These are phyloP conservation scores for Lymantria dispar DNA, from an alignment of 2,888 invertebrate genomes.

Conservation along the genomic window DNA sequence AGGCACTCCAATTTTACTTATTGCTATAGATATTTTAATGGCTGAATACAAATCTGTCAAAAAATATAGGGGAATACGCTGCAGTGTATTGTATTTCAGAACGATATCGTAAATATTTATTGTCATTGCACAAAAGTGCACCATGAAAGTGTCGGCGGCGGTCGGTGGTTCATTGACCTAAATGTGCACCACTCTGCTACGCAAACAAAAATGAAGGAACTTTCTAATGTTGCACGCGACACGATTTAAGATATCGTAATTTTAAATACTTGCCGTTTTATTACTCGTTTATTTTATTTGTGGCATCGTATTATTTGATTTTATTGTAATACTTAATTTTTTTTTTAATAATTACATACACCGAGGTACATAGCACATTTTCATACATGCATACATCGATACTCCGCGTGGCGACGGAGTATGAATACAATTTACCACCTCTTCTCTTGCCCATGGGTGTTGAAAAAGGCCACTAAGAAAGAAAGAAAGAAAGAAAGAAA, in stretches of 20 bases:
- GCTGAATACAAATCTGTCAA: no score
- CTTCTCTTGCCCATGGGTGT: no score
- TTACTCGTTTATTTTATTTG: neutral
- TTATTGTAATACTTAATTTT: neutral
- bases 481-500: no score
- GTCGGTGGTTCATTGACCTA: slow-evolving; percentile 62
- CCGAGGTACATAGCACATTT: no score
- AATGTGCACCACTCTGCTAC: slow-evolving; percentile 63
- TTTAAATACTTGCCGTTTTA: slow-evolving; percentile 7
- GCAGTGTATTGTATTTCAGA: no score
- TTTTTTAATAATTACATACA: neutral
- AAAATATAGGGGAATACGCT: no score
- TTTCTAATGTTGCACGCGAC: slow-evolving; percentile 73
- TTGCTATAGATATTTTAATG: no score
- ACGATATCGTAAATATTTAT: neutral
- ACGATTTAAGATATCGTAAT: slow-evolving; percentile 45
- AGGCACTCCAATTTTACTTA: no score
- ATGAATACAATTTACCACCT: no score
- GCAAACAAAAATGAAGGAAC: slow-evolving; percentile 65
- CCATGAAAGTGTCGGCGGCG: slow-evolving; percentile 48
- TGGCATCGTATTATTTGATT: neutral
- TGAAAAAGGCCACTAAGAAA: no score
- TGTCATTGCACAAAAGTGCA: slow-evolving; percentile 44
- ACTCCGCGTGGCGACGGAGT: no score
- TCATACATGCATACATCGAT: no score